Base-by-base conservation (phyloP, 2,113 vertebrate genomes). In the Epinephelus moara region DNA sequence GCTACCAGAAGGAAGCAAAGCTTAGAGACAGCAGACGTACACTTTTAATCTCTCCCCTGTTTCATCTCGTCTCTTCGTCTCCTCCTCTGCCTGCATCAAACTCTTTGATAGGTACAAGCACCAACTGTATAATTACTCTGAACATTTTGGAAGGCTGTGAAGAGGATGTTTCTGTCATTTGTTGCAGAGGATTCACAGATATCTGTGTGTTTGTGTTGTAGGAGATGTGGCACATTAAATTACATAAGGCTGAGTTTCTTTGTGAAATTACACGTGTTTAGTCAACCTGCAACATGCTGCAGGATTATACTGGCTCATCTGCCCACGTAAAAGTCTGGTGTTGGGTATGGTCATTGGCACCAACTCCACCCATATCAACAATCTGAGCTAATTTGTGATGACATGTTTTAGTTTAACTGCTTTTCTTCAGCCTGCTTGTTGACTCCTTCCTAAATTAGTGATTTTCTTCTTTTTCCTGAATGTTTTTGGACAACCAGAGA, bases 41-140 rank as follows among this genome's bases (percentile, higher is more conserved):
- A 83, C 77, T 79, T 87, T 85, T 85, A 80, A 89, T 89, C 84
- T 87, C 64, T 45, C 37, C 50, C 33, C 1, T 15, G 57, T 85
- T 82, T 88, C 78, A 68, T 82, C 78, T 84, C 30, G 47, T 27
- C 84, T 49, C 33, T 21, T 13, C 3, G 17, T 78, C 74, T 73
- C 66, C 72, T 60, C 57, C 33, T 75, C 69, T 74, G 74, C 49
- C 73, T 81, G 70, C 78, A 37, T 82, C 78, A 82, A 85, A 81
- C 79, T 80, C 57, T 75, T 79, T 91, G 85, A 86, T 79, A 76
- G 80, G 47, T 74, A 76, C 80, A 82, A 91, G 91, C 84, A 87
- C 25, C 61, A 27, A 42, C 72, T 82, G 79, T 69, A 45, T 82
- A 90, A 89, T 88, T 90, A 81, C 73, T 80, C 30, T 47, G 33